A percentile compares a stretch with the other conserved stretches of the same genome.
phyloP scores from a whole-genome alignment of 2,888 invertebrate species.

The Imbricaverruca yamaguchii region DNA sequence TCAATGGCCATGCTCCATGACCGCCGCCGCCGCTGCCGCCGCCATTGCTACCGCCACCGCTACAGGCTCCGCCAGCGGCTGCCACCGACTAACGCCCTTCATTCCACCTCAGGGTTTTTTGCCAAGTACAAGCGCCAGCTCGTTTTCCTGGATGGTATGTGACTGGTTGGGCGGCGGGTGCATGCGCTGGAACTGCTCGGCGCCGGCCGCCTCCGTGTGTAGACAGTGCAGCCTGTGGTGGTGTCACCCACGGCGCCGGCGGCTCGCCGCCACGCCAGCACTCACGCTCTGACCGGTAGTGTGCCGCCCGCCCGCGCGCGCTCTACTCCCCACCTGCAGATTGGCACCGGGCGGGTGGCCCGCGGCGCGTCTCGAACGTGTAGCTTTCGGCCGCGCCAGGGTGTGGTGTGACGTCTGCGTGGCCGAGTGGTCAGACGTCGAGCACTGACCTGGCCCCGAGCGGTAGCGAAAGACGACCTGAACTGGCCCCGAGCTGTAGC shows the following conservation, averaged over 20 bases:
- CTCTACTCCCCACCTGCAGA: neutral
- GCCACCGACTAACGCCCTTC: neutral
- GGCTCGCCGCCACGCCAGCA: neutral
- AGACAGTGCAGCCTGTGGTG: neutral
- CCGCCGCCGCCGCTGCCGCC: neutral
- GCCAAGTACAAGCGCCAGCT: neutral
- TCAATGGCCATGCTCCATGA: no score
- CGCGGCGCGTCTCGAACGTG: neutral
- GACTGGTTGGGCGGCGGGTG: neutral
- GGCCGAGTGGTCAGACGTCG: neutral
- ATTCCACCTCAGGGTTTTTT: conserved; percentile 21
- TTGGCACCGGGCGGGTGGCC: neutral
- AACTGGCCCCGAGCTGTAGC: no score
- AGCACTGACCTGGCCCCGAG: no score
- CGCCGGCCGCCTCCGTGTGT: neutral
- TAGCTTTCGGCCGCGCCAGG: no score
- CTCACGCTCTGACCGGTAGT: neutral
- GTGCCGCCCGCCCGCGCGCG: neutral
- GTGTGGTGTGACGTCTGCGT: neutral
- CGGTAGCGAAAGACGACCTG: no score
- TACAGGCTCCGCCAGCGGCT: neutral
- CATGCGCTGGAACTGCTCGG: neutral
- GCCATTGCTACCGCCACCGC: neutral
- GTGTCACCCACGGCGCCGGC: neutral
- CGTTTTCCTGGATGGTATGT: conserved; percentile 23